Conservation (phyloP, 2,113 vertebrate genomes). For the Balaeniceps rex region DNA sequence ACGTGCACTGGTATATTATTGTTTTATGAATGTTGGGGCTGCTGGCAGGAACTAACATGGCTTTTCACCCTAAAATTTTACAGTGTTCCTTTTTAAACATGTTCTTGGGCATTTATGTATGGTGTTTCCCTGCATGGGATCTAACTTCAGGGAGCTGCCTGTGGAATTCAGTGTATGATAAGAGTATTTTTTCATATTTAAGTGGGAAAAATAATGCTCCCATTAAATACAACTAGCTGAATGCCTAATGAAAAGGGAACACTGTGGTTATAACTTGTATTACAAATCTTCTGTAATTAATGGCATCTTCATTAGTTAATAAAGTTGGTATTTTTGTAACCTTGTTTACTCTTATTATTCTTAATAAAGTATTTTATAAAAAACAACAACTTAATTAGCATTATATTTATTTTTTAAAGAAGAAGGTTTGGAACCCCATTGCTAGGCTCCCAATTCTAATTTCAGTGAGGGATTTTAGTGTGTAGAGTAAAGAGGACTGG, state of each 20-base stretch:
- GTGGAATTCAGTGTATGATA: slow-evolving; percentile 47
- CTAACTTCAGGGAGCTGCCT: slow-evolving; percentile 49
- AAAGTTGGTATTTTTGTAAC: slow-evolving; percentile 82
- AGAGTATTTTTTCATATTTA: slow-evolving; percentile 58
- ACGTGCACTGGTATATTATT: slow-evolving; percentile 20
- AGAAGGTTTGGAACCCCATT: neutral
- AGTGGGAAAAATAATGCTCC: slow-evolving; percentile 59
- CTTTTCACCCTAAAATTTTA: slow-evolving; percentile 36
- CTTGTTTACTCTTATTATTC: slow-evolving; percentile 73
- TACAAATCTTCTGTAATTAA: slow-evolving; percentile 73
- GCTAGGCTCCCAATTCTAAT: neutral
- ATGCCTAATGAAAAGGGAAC: slow-evolving; percentile 62
- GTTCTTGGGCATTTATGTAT: slow-evolving; percentile 36
- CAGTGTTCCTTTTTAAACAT: slow-evolving; percentile 48
- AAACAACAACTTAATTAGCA: slow-evolving; percentile 16
- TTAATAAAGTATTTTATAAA: slow-evolving; percentile 82
- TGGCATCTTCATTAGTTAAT: slow-evolving; percentile 57
- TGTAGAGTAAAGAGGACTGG: neutral
- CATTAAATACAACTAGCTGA: neutral
- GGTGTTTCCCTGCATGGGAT: neutral
- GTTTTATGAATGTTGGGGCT: slow-evolving; percentile 32
- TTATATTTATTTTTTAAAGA: slow-evolving; percentile 34
- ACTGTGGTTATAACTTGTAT: slow-evolving; percentile 72
- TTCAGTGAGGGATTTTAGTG: neutral
- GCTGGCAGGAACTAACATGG: slow-evolving; percentile 36